Percentiles rank a stretch among this genome's conserved stretches.
Evolutionary conservation across 2,797 vertebrate species (phyloP).

Genomic region (Podargus strigoides): DNA sequence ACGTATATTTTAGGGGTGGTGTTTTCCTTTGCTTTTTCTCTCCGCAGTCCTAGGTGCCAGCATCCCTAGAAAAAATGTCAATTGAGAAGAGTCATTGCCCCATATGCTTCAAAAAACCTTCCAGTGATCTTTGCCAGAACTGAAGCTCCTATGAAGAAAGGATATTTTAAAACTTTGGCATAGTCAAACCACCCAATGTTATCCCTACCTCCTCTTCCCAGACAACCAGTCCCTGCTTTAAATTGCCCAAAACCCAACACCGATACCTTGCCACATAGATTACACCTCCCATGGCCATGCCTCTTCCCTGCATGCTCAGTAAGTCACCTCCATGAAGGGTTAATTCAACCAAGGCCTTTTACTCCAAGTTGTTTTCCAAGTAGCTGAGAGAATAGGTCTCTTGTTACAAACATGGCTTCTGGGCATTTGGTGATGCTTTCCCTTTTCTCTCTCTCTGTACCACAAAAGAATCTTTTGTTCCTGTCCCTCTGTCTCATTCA

Average conservation of each 20-base stretch:
- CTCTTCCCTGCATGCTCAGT: background rate
- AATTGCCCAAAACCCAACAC: background rate
- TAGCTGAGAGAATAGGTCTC: constrained; percentile 77
- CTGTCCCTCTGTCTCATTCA: constrained; percentile 65
- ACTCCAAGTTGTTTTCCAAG: constrained; percentile 79
- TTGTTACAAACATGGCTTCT: constrained; percentile 83
- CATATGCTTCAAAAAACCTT: background rate
- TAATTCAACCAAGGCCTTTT: constrained; percentile 63
- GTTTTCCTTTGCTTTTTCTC: background rate
- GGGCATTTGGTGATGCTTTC: constrained; percentile 81
- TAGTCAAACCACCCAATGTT: background rate
- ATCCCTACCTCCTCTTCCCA: background rate
- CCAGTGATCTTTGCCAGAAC: background rate
- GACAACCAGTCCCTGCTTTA: background rate
- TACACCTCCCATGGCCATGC: background rate
- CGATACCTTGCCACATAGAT: background rate
- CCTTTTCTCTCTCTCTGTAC: constrained; percentile 64
- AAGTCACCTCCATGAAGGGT: constrained; percentile 39
- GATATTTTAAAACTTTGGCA: background rate
- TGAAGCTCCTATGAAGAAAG: background rate
- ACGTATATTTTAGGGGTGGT: background rate
- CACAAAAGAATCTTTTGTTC: constrained; percentile 81
- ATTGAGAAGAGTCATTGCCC: background rate
- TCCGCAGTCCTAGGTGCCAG: background rate
- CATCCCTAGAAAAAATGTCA: background rate